These are phyloP conservation scores for Lasioglossum baleicum DNA, from an alignment of 1,140 invertebrate species.

Conservation along the genomic window DNA sequence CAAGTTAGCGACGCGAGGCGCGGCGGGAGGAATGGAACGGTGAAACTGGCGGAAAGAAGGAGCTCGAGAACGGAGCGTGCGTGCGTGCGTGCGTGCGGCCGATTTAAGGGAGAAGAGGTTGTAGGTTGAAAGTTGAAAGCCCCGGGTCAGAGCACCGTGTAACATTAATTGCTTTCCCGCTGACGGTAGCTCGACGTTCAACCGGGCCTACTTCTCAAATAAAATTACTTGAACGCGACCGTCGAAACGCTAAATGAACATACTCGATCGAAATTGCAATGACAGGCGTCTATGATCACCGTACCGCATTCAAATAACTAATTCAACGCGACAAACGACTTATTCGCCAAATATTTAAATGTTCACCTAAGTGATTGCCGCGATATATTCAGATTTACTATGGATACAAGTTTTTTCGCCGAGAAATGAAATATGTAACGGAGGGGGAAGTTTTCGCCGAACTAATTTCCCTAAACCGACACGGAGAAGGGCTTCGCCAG, in stretches of 20 bases:
- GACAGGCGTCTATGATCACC: too few relatives aligned
- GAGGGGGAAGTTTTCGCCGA: conserved; percentile 12
- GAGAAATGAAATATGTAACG: conserved; percentile 39
- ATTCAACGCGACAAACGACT: too few relatives aligned
- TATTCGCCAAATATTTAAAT: too few relatives aligned
- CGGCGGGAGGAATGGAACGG: neutral
- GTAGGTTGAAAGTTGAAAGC: conserved; percentile 21
- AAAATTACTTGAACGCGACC: neutral
- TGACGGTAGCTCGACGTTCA: neutral
- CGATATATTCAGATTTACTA: neutral
- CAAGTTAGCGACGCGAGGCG: neutral
- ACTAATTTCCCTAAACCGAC: conserved; percentile 53
- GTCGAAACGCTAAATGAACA: too few relatives aligned
- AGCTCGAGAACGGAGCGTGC: neutral
- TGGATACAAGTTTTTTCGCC: conserved; percentile 3
- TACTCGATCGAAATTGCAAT: too few relatives aligned
- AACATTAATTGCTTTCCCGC: conserved; percentile 40
- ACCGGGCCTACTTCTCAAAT: neutral
- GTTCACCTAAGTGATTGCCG: too few relatives aligned
- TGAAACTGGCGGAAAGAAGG: neutral
- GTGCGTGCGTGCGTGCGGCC: neutral
- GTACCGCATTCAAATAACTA: too few relatives aligned
- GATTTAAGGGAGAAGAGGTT: conserved; percentile 12
- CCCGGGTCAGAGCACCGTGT: neutral
- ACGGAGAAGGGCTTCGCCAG: conserved; percentile 25